Base-by-base conservation (phyloP, 2,888 invertebrate species). In the Drosophila subsilvestris region DNA sequence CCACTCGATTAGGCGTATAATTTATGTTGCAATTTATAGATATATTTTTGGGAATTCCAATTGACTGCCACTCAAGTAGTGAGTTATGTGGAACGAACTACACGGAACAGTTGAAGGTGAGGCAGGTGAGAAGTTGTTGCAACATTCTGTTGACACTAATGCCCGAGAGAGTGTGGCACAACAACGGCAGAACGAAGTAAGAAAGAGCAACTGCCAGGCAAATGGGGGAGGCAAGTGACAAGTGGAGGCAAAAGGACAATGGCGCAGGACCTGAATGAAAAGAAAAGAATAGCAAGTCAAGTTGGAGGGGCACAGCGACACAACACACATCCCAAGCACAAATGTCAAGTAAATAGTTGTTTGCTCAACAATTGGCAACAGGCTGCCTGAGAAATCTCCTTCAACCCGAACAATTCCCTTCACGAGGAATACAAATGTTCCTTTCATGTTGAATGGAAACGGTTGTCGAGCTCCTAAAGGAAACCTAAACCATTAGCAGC, bases 21-120 rank as follows among this genome's bases (percentile, higher is more conserved):
- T 82, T 79, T 79, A 87, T 82, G 80, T 73, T 69, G 80, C 75
- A 82, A 86, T 87, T 75, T 79, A 85, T 77, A 79, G 49, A 48
- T 61, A 42, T 49, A 25, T 18, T 22, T n/a, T 47, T 25, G 37
- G 55, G 67, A 66, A 78, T 78, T 82, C 62, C 79, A 82, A 83
- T 86, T 74, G 85, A 87, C 79, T 86, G 68, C 58, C 71, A 74
- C 49, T 61, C 59, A 42, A 57, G 59, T 8, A 57, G 62, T 49
- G 48, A 55, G 54, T 51, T 37, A 49, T 74, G 48, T 9, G 45
- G 42, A 20, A 2, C 2, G 54, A n/a, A n/a, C 17, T 42, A 18
- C 48, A 37, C 44, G n/a, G n/a, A 50, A 17, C 42, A 51, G 27
- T 22, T 48, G 42, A 4, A 44, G 54, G n/a, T n/a, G n/a, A 59